phyloP scores from a whole-genome alignment of 2,797 vertebrate species.

The Acropternis orthonyx region DNA sequence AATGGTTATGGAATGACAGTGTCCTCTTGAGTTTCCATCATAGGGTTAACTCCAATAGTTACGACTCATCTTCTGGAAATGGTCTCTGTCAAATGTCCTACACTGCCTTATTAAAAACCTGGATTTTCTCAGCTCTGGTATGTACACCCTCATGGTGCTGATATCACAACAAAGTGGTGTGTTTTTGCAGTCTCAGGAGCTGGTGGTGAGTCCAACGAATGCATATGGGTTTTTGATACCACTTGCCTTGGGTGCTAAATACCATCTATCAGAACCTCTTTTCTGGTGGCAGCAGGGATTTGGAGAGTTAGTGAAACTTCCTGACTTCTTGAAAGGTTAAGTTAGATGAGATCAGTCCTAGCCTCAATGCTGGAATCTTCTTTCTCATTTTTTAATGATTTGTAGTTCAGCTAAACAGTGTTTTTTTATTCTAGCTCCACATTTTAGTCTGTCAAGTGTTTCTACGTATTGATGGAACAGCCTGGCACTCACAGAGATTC shows the following conservation, averaged over 20 bases:
- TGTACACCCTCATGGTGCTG: neutral
- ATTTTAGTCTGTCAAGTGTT: constrained; percentile 9
- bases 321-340: neutral
- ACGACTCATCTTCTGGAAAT: neutral
- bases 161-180: neutral
- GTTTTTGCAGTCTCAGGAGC: neutral
- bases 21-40: neutral
- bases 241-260: neutral
- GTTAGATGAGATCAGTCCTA: neutral
- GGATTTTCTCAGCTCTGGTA: neutral
- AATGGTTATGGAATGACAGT: neutral
- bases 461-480: neutral
- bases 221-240: neutral
- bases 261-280: neutral
- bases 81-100: neutral
- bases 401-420: neutral
- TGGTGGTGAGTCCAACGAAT: neutral
- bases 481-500: neutral
- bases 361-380: neutral
- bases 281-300: neutral
- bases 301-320: neutral
- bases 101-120: neutral
- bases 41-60: neutral
- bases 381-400: neutral
- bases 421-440: neutral